Percentiles rank a stretch among this genome's conserved stretches.
These are phyloP conservation scores for Tichodroma muraria DNA, from an alignment of 2,113 vertebrate genomes.

Conservation along the genomic window DNA sequence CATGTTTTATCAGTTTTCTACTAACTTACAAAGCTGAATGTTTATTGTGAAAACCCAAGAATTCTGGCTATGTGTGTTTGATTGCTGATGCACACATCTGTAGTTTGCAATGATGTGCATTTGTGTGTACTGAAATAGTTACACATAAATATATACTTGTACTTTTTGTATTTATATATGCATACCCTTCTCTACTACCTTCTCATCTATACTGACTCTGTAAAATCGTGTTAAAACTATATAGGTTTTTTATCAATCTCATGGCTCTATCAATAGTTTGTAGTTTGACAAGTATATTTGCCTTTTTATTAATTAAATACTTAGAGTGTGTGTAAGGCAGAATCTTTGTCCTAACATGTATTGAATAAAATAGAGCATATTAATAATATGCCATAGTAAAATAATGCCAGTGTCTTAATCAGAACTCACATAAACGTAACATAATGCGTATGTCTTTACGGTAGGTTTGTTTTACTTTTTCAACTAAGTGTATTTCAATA, in stretches of 20 bases:
- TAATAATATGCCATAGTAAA: too few relatives aligned
- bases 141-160: neutral
- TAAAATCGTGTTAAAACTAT: neutral
- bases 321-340: neutral
- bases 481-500: neutral
- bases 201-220: neutral
- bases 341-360: neutral
- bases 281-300: neutral
- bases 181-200: neutral
- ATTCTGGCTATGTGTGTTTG: neutral
- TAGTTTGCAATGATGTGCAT: neutral
- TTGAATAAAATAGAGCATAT: neutral
- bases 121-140: neutral
- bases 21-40: neutral
- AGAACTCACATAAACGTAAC: neutral
- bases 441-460: neutral
- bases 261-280: neutral
- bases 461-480: neutral
- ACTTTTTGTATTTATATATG: neutral
- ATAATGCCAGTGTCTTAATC: neutral
- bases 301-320: neutral
- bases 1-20: neutral
- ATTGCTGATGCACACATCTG: neutral
- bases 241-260: neutral
- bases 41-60: neutral